Evolutionary conservation across 1,140 invertebrate species (phyloP).

Genomic region (Psix sp.): DNA sequence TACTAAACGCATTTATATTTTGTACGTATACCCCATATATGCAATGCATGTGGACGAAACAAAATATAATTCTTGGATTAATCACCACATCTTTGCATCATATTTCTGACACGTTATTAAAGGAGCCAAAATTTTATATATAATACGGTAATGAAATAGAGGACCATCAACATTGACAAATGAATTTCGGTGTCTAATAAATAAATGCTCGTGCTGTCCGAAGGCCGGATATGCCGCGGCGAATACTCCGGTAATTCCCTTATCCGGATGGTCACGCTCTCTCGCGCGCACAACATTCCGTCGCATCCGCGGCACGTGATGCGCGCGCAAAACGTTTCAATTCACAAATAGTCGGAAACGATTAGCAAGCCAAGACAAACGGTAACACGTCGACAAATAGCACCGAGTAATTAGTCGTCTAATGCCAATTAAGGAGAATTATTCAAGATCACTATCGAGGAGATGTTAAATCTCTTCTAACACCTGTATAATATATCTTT

Average conservation of each 20-base stretch:
- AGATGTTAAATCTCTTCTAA: no score
- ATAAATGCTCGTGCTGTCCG: constrained; percentile 56
- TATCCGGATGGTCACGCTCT: constrained; percentile 60
- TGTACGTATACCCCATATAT: no score
- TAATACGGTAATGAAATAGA: no score
- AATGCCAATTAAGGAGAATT: constrained; percentile 18
- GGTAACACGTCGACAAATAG: constrained; percentile 48
- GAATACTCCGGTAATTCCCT: constrained; percentile 59
- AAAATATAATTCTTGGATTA: no score
- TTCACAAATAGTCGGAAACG: constrained; percentile 50
- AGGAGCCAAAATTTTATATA: constrained; percentile 14
- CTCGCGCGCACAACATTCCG: constrained; percentile 61
- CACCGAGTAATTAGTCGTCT: constrained; percentile 24
- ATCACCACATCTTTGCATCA: no score
- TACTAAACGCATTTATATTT: no score
- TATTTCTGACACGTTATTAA: no score
- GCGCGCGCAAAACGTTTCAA: constrained; percentile 61
- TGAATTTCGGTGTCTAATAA: constrained; percentile 56
- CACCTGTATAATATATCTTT: no score
- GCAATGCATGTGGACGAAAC: no score
- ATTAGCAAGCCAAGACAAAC: constrained; percentile 52
- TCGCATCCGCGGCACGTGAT: constrained; percentile 60
- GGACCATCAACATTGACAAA: no score
- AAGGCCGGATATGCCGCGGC: constrained; percentile 57
- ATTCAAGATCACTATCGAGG: no score